A percentile compares a stretch with the other conserved stretches of the same genome.
phyloP scores from a whole-genome alignment of 2,888 invertebrate genomes.

The Ichneumoninae sp. region DNA sequence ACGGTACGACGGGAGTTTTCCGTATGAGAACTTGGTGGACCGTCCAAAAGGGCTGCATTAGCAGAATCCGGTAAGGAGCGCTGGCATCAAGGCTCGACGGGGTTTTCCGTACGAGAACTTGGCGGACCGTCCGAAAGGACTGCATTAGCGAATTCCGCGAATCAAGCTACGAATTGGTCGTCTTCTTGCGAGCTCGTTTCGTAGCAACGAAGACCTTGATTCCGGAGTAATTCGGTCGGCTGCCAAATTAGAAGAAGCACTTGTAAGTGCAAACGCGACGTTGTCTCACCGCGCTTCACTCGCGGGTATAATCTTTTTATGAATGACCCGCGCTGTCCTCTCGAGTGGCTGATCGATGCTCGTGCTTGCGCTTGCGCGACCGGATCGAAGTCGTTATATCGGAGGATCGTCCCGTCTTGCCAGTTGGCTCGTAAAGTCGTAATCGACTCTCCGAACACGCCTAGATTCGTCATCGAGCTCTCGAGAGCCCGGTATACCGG shows the following conservation, averaged over 20 bases:
- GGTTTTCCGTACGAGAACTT: no score
- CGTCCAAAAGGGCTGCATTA: no score
- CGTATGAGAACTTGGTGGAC: no score
- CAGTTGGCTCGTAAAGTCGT: conserved; percentile 71
- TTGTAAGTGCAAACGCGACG: background rate
- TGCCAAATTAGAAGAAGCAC: background rate
- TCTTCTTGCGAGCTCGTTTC: background rate
- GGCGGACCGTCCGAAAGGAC: no score
- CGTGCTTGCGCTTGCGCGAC: conserved; percentile 6
- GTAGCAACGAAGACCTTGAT: background rate
- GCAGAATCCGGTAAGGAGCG: no score
- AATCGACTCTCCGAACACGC: conserved; percentile 75
- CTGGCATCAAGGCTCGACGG: no score
- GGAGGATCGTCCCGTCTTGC: conserved; percentile 65
- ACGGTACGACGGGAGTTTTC: no score
- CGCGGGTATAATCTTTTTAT: conserved; percentile 72
- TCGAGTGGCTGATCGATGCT: conserved; percentile 62
- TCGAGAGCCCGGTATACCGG: conserved; percentile 44
- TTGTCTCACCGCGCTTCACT: conserved; percentile 5
- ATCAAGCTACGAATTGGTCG: no score
- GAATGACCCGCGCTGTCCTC: conserved; percentile 73
- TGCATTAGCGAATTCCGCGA: no score
- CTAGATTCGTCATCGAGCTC: conserved; percentile 76
- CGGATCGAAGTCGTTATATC: conserved; percentile 59
- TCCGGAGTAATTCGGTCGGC: background rate